Evolutionary conservation across 2,888 invertebrate genomes (phyloP).

Genomic region (Ochropacha duplaris): DNA sequence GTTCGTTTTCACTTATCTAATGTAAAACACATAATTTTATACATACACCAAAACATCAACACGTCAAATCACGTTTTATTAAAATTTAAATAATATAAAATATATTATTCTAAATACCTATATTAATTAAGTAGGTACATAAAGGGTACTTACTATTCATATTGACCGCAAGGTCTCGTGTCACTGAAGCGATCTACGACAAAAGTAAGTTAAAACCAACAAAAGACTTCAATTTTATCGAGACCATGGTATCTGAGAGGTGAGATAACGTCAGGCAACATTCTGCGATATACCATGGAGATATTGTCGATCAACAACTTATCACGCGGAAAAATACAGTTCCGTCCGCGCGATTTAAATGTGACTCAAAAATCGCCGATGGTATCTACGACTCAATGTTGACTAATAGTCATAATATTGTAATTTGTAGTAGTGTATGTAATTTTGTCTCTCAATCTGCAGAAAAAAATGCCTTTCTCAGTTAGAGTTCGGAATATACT

Average conservation of each 20-base stretch:
- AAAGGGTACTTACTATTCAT: slow-evolving; percentile 66
- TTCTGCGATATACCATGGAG: slow-evolving; percentile 45
- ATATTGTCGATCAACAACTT: slow-evolving; percentile 67
- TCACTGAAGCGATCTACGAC: slow-evolving; percentile 53
- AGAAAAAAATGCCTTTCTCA: too few species aligned
- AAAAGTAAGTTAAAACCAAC: slow-evolving; percentile 50
- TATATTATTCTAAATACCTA: too few species aligned
- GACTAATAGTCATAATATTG: too few species aligned
- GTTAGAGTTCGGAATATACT: too few species aligned
- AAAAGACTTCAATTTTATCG: slow-evolving; percentile 71
- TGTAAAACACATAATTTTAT: neutral
- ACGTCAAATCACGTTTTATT: neutral
- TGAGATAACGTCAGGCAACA: slow-evolving; percentile 54
- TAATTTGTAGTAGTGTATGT: too few species aligned
- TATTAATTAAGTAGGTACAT: neutral
- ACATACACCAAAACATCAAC: neutral
- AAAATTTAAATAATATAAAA: neutral
- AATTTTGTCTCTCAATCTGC: too few species aligned
- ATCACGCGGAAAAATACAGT: slow-evolving; percentile 37
- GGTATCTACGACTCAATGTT: too few species aligned
- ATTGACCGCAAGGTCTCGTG: slow-evolving; percentile 54
- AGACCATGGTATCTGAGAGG: slow-evolving; percentile 51
- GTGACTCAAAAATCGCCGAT: slow-evolving; percentile 17
- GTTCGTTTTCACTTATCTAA: neutral
- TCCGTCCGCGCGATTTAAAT: slow-evolving; percentile 14